These are phyloP conservation scores for Parotia lawesii DNA, from an alignment of 2,113 vertebrate species.

Conservation along the genomic window DNA sequence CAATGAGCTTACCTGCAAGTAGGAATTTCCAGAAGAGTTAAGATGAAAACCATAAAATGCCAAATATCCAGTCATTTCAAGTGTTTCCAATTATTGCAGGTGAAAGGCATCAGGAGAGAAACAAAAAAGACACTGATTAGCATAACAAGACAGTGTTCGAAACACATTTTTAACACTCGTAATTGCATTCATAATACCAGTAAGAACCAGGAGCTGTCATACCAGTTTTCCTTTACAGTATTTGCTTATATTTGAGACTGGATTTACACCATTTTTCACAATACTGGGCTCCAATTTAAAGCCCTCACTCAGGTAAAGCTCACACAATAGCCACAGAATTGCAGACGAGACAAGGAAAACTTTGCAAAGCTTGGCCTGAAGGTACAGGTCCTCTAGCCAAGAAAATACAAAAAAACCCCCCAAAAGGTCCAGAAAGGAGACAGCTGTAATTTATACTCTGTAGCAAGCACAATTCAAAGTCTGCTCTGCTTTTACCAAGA, in stretches of 20 bases:
- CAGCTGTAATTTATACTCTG: neutral
- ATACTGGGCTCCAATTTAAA: neutral
- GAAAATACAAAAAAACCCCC: neutral
- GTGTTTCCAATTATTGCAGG: neutral
- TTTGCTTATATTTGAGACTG: neutral
- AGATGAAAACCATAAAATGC: neutral
- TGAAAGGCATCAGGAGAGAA: constrained; percentile 28
- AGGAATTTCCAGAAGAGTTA: constrained; percentile 5
- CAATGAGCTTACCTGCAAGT: constrained; percentile 59
- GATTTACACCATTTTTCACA: neutral
- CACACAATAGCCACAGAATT: neutral
- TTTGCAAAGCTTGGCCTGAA: neutral
- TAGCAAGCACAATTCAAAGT: neutral
- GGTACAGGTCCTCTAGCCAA: neutral
- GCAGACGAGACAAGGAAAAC: neutral
- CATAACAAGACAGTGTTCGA: neutral
- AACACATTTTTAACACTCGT: neutral
- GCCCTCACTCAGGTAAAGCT: neutral
- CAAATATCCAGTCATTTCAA: neutral
- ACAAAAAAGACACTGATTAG: constrained; percentile 38
- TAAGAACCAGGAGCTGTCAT: neutral
- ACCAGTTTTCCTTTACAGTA: neutral
- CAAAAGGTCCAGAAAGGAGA: neutral
- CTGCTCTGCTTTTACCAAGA: constrained; percentile 19
- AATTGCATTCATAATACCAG: neutral